Evolutionary conservation across 2,113 vertebrate species (phyloP).

Genomic region (Australoheros scitulus): DNA sequence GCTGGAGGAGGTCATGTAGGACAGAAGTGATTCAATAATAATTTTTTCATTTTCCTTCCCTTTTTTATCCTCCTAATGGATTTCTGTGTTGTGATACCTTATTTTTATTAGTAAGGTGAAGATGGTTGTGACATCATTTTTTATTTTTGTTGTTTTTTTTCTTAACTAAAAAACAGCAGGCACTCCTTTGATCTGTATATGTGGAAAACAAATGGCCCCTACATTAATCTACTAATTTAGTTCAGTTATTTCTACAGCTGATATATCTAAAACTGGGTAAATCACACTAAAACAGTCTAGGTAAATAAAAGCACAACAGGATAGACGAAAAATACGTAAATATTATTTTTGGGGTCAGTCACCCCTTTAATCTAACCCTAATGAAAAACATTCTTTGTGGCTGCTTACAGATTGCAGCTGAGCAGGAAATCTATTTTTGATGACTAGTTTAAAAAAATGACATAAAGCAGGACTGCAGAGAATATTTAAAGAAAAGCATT

Average conservation of each 20-base stretch:
- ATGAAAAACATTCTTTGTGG: not conserved
- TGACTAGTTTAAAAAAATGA: not conserved
- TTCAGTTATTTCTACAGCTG: no score
- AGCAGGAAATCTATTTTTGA: not conserved
- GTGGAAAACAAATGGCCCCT: no score
- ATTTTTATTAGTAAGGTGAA: slow-evolving; percentile 44
- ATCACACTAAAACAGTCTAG: not conserved
- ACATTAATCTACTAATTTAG: no score
- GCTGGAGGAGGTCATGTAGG: not conserved
- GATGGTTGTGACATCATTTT: slow-evolving; percentile 9
- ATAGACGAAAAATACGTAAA: not conserved
- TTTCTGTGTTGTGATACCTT: slow-evolving; percentile 34
- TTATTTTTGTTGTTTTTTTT: not conserved
- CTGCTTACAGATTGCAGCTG: not conserved
- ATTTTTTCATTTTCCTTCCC: slow-evolving; percentile 4
- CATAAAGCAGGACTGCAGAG: not conserved
- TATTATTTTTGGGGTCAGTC: not conserved
- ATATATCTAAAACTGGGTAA: not conserved
- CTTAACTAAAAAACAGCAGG: no score
- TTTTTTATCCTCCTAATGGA: slow-evolving; percentile 24
- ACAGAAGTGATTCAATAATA: not conserved
- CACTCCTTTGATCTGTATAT: no score
- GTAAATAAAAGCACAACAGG: not conserved
- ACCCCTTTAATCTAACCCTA: not conserved
- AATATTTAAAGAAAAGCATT: not conserved